Conservation (phyloP, 1,140 invertebrate genomes). For the Caenorhabditis inopinata region DNA sequence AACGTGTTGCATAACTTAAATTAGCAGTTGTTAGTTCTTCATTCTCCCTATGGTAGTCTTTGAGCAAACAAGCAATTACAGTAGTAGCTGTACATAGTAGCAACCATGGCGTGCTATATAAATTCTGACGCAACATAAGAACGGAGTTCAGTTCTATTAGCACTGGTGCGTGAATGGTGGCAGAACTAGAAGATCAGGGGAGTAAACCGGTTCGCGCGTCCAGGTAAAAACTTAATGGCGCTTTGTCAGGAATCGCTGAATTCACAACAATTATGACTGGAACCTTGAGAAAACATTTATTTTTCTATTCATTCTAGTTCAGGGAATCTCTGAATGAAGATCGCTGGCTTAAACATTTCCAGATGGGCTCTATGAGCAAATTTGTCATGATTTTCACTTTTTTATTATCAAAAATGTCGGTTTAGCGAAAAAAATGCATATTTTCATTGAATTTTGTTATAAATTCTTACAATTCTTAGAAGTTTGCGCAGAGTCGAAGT, state of each 20-base stretch:
- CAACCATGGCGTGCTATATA: too few relatives aligned
- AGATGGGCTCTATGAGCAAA: too few relatives aligned
- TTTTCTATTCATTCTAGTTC: too few relatives aligned
- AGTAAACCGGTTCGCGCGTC: not conserved
- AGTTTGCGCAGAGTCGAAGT: too few relatives aligned
- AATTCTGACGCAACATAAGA: too few relatives aligned
- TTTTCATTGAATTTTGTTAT: too few relatives aligned
- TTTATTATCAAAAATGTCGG: too few relatives aligned
- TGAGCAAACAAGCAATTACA: conserved; percentile 17
- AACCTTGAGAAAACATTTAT: not conserved
- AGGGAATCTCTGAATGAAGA: too few relatives aligned
- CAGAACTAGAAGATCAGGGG: not conserved
- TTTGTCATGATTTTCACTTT: too few relatives aligned
- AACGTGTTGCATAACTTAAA: conserved; percentile 1
- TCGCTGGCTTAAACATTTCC: too few relatives aligned
- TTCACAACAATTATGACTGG: not conserved
- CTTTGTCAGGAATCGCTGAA: not conserved
- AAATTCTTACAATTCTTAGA: too few relatives aligned
- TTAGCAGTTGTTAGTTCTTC: conserved; percentile 13
- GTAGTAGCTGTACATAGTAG: not conserved
- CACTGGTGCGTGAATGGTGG: not conserved
- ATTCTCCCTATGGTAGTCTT: not conserved
- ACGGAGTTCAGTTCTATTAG: not conserved
- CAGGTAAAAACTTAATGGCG: not conserved
- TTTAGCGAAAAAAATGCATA: too few relatives aligned